Evolutionary conservation across 2,113 vertebrate genomes (phyloP), one percentile per base, ranked within the genome.

Genomic region (Xiphophorus hellerii): DNA sequence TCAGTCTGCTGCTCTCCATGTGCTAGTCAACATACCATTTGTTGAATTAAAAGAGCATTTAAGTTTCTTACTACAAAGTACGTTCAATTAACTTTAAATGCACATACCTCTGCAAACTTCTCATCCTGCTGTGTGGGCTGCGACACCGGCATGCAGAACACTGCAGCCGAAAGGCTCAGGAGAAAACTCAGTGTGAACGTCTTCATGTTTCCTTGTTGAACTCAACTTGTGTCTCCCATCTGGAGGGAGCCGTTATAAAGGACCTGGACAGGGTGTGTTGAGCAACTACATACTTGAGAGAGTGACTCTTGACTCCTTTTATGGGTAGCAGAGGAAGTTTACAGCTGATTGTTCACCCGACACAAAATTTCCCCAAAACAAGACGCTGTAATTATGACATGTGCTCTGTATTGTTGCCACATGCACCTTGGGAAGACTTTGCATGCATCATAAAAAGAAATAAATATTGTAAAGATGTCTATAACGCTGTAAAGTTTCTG

Each of bases 171-270:
- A 76, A 94, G 78, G 31, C 83, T 69, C 0, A 93, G 67, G 0
- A 94, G 67, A 68, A 93, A 0, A 20, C 83, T 81, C 20, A 89
- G 33, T 5, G 60, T 84, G 60, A 77, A 71, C 33, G 78, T 84
- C 80, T 78, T 92, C 94, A 94, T 95, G 71, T 70, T 91, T 87
- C 66, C 54, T 81, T 0, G 12, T 69, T 33, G 63, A 67, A 37
- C 58, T 1, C 42, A 75, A 65, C 1, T 61, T 79, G 37, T 71
- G 25, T 64, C 60, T 78, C 62, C 72, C 58, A 30, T 63, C 64
- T 73, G 62, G 2, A 37, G 69, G 60, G n/a, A 61, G 30, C 28
- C 37, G 27, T 78, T 94, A 74, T 91, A 93, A 90, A 92, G 20
- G 3, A 69, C 28, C 30, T 15, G 20, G 28, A n/a, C 31, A 0